Evolutionary conservation across 2,113 vertebrate genomes (phyloP).

Genomic region (Ivindomyrus marchei): DNA sequence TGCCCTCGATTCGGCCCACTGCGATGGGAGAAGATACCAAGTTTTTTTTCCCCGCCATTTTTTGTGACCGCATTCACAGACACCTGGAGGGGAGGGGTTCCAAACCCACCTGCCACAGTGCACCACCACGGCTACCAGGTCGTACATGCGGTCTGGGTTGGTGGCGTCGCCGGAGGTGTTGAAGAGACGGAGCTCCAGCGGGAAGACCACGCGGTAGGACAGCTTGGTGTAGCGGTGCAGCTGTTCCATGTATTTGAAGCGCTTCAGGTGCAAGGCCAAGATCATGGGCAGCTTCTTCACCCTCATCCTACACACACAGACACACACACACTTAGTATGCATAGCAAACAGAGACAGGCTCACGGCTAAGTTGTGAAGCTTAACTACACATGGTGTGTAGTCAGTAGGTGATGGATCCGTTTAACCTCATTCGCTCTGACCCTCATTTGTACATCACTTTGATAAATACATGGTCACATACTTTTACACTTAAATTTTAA

Average conservation of each 20-base stretch:
- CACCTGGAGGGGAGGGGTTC: background rate
- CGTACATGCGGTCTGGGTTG: conserved; percentile 84
- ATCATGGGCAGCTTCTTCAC: conserved; percentile 92
- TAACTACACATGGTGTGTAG: background rate
- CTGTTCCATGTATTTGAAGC: conserved; percentile 95
- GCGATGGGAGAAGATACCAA: background rate
- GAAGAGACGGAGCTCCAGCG: conserved; percentile 84
- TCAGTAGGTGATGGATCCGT: background rate
- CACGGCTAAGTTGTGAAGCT: background rate
- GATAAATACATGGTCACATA: background rate
- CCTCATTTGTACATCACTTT: background rate
- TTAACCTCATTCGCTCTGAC: background rate
- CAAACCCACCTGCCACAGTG: conserved; percentile 79
- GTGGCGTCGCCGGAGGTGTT: conserved; percentile 90
- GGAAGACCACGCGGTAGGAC: conserved; percentile 87
- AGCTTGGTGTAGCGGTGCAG: conserved; percentile 90
- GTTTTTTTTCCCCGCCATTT: background rate
- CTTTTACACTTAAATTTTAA: background rate
- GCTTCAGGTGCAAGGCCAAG: conserved; percentile 82
- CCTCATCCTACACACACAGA: conserved; percentile 65
- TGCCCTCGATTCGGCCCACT: conserved; percentile 89
- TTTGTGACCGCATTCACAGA: background rate
- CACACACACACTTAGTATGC: background rate
- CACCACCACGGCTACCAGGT: conserved; percentile 86
- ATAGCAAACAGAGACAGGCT: background rate